These are phyloP conservation scores for Pharmacophagus antenor DNA, from an alignment of 2,888 invertebrate species.

Conservation along the genomic window DNA sequence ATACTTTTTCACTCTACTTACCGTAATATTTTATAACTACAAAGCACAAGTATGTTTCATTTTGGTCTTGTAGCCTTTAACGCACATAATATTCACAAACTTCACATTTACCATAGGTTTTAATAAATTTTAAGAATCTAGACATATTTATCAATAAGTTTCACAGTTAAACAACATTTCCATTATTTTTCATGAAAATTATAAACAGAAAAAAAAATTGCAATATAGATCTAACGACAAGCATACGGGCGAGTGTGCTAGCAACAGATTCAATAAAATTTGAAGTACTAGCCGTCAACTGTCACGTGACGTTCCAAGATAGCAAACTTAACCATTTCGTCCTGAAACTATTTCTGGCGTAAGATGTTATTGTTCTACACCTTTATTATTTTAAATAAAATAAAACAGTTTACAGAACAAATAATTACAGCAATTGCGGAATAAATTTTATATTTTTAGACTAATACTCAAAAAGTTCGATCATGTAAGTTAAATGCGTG, in stretches of 20 bases:
- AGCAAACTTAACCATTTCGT: neutral
- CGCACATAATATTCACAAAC: conserved; percentile 59
- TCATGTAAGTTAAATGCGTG: too few species aligned
- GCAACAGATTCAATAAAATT: conserved; percentile 38
- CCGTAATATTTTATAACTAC: conserved; percentile 64
- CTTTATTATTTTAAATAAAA: neutral
- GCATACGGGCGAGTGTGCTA: conserved; percentile 48
- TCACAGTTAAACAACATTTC: conserved; percentile 65
- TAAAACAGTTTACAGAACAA: neutral
- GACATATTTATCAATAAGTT: conserved; percentile 44
- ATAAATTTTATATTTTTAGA: too few species aligned
- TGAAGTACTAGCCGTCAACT: conserved; percentile 25
- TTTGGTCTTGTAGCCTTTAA: conserved; percentile 68
- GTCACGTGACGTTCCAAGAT: conserved; percentile 32
- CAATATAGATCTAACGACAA: conserved; percentile 50
- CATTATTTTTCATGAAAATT: conserved; percentile 71
- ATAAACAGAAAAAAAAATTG: conserved; percentile 62
- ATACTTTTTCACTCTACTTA: conserved; percentile 54
- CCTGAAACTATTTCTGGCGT: neutral
- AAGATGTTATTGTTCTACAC: neutral
- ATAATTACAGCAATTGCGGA: too few species aligned
- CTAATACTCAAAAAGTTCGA: too few species aligned
- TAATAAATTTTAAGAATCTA: conserved; percentile 30
- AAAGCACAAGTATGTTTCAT: conserved; percentile 73
- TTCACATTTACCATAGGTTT: conserved; percentile 30